Percentiles rank a stretch among this genome's conserved stretches.
phyloP scores from a whole-genome alignment of 2,113 vertebrate genomes.

The Monopterus albus region DNA sequence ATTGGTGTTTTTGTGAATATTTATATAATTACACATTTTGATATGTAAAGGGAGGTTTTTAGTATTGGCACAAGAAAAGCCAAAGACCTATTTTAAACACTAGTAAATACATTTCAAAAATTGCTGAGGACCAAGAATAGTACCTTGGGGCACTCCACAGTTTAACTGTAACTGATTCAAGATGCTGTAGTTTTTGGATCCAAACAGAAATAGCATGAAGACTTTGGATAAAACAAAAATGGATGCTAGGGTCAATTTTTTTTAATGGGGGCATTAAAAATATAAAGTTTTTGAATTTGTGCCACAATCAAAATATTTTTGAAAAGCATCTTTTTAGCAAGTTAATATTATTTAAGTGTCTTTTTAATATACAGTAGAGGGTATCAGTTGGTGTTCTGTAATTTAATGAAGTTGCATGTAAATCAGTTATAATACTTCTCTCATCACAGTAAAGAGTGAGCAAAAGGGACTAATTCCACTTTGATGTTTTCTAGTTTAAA shows the following conservation, averaged over 20 bases:
- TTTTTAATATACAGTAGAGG: neutral
- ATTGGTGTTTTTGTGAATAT: neutral
- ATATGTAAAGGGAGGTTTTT: neutral
- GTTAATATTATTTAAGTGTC: neutral
- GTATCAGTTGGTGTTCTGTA: too few relatives aligned
- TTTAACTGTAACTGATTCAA: neutral
- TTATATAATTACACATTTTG: neutral
- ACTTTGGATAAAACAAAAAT: too few relatives aligned
- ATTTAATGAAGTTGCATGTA: neutral
- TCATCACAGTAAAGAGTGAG: neutral
- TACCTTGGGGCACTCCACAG: neutral
- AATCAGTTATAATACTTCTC: conserved; percentile 6
- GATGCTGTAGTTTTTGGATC: too few relatives aligned
- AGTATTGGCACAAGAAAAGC: neutral
- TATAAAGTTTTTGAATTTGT: too few relatives aligned
- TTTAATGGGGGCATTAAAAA: too few relatives aligned
- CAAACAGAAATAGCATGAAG: too few relatives aligned
- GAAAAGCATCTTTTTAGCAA: too few relatives aligned
- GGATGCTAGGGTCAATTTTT: too few relatives aligned
- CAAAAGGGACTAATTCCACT: neutral
- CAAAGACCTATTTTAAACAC: neutral
- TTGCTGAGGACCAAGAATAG: neutral
- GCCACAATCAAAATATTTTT: too few relatives aligned
- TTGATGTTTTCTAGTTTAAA: neutral
- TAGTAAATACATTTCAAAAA: neutral